Percentiles rank a stretch among this genome's conserved stretches.
phyloP scores from a whole-genome alignment of 2,888 invertebrate genomes.

The Pseudococcus jackbeardsleyi region DNA sequence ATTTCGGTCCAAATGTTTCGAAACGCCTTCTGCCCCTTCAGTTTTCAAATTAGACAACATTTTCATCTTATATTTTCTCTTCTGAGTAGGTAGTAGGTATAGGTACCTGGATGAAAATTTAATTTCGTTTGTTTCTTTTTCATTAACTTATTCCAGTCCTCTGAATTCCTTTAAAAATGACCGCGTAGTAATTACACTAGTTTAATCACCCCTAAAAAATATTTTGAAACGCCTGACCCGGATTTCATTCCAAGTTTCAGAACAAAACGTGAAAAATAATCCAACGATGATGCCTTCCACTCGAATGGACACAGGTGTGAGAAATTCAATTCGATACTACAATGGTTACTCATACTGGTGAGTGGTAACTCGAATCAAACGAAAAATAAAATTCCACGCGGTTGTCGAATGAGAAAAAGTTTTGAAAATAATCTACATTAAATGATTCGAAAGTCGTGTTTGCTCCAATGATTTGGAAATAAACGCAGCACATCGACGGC shows the following conservation, averaged over 20 bases:
- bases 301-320: background rate
- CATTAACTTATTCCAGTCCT: too few species aligned
- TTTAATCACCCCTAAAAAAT: background rate
- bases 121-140: too few species aligned
- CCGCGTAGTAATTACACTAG: too few species aligned
- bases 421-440: conserved; percentile 15
- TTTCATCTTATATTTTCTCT: too few species aligned
- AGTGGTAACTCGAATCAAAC: background rate
- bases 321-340: background rate
- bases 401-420: background rate
- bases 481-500: background rate
- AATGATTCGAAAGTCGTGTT: conserved; percentile 2
- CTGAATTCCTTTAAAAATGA: too few species aligned
- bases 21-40: too few species aligned
- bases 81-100: too few species aligned
- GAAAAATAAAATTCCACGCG: conserved; percentile 8
- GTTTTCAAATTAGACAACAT: too few species aligned
- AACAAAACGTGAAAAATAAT: background rate
- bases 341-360: background rate
- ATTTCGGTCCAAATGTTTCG: too few species aligned
- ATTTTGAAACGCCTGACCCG: background rate
- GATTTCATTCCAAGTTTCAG: background rate
- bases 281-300: background rate
- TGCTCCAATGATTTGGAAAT: conserved; percentile 12
- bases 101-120: too few species aligned